These are phyloP conservation scores for Aspidoscelis tigris DNA, from an alignment of 2,113 vertebrate genomes.

Conservation along the genomic window DNA sequence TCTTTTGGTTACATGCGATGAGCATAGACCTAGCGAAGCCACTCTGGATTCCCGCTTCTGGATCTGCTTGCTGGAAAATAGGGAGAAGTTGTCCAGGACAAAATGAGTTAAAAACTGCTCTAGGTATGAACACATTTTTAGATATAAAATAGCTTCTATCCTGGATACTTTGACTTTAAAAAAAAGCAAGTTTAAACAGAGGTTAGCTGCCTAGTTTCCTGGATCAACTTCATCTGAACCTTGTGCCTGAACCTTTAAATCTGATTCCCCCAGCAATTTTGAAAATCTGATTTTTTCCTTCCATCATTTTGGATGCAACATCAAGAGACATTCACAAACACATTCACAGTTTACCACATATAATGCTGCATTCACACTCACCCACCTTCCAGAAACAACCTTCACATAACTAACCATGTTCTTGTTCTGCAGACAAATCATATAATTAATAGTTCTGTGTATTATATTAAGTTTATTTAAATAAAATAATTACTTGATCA, in stretches of 20 bases:
- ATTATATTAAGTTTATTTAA: background rate
- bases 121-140: background rate
- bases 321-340: too few species aligned
- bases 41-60: background rate
- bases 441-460: background rate
- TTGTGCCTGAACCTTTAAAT: background rate
- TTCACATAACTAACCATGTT: too few species aligned
- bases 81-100: background rate
- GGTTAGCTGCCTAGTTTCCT: background rate
- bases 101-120: background rate
- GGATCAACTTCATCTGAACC: background rate
- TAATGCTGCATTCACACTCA: background rate
- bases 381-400: too few species aligned
- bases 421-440: too few species aligned
- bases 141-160: background rate
- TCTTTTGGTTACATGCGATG: background rate
- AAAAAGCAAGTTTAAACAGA: background rate
- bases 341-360: too few species aligned
- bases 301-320: background rate
- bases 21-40: background rate
- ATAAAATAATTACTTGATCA: constrained; percentile 72
- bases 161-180: background rate
- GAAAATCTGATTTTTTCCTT: background rate
- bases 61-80: background rate
- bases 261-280: background rate